Evolutionary conservation across 2,888 invertebrate species (phyloP), one percentile per base, ranked within the genome.

Genomic region (Coelinius sp.): DNA sequence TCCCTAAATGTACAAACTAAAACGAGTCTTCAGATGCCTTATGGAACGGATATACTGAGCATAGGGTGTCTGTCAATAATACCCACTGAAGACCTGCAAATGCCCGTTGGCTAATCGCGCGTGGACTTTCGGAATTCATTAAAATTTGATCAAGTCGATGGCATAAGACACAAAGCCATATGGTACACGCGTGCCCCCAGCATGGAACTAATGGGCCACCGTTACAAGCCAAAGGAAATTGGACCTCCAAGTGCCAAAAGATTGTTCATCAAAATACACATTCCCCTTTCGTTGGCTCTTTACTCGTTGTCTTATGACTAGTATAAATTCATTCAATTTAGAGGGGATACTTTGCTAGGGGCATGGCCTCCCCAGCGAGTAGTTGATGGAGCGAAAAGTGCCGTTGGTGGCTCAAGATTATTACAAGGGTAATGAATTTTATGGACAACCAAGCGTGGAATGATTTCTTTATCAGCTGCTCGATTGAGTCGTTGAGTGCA

Each of bases 121-220:
- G 44, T 62, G 46, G 44, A 68, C 38, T 78, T 77, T 81, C 82
- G 81, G 74, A 84, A 78, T 83, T 84, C 82, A 83, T 76, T 77
- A 79, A 82, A 84, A 41, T 77, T 80, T 79, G 83, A 82, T 84
- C 82, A 80, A 62, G 24, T 8, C 5, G 17, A n/a, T 38, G 41
- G 38, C 41, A 44, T 41, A 63, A 63, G 63, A 63, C 62, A 12
- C 22, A n/a, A 63, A 22, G 65, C 80, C 84, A 84, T 84, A 84
- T 84, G 84, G 83, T 25, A 44, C 72, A 80, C 78, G 78, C 81
- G 84, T 82, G 84, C 83, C 83, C 83, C 85, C 84, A 77, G 79
- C 80, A 80, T 80, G 84, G 83, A 84, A 85, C 77, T 85, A 85
- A 84, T 83, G 78, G 79, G 82, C 78, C 80, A 80, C 49, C 77